Evolutionary conservation across 1,140 invertebrate species (phyloP).

Genomic region (Cotesia glomerata): DNA sequence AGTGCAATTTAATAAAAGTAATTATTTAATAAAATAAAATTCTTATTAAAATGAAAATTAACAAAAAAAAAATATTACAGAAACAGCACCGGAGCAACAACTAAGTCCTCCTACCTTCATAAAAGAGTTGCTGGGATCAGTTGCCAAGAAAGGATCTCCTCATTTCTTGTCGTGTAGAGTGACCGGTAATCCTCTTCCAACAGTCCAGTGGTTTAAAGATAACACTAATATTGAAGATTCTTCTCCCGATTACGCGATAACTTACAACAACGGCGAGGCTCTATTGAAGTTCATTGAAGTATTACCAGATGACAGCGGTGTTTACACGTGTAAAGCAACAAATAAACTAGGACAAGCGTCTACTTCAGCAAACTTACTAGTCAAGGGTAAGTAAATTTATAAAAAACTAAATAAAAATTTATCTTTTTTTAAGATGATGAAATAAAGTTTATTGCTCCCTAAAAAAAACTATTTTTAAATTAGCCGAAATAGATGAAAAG

Average conservation of each 20-base stretch:
- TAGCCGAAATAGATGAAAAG: conserved; percentile 5
- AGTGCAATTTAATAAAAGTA: no score
- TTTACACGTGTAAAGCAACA: conserved; percentile 73
- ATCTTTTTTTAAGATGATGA: no score
- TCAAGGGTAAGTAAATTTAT: no score
- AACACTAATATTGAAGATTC: conserved; percentile 75
- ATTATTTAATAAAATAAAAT: no score
- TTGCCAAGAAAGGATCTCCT: conserved; percentile 70
- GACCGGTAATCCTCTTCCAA: conserved; percentile 76
- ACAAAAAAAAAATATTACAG: conserved; percentile 50
- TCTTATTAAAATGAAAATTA: no score
- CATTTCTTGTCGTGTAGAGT: conserved; percentile 77
- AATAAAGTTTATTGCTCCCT: not conserved
- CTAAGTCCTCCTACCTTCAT: conserved; percentile 71
- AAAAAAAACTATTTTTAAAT: conserved; percentile 10
- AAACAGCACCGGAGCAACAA: conserved; percentile 71
- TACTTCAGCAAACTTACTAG: conserved; percentile 63
- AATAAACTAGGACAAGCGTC: conserved; percentile 73
- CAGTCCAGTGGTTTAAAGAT: conserved; percentile 82
- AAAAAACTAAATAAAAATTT: no score
- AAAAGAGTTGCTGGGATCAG: conserved; percentile 68
- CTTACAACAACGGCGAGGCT: conserved; percentile 72
- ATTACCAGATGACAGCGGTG: conserved; percentile 67
- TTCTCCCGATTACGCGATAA: conserved; percentile 71
- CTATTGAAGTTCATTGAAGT: conserved; percentile 69